A percentile compares a stretch with the other conserved stretches of the same genome.
Conservation (phyloP, 2,113 vertebrate species). For the Pipra filicauda region DNA sequence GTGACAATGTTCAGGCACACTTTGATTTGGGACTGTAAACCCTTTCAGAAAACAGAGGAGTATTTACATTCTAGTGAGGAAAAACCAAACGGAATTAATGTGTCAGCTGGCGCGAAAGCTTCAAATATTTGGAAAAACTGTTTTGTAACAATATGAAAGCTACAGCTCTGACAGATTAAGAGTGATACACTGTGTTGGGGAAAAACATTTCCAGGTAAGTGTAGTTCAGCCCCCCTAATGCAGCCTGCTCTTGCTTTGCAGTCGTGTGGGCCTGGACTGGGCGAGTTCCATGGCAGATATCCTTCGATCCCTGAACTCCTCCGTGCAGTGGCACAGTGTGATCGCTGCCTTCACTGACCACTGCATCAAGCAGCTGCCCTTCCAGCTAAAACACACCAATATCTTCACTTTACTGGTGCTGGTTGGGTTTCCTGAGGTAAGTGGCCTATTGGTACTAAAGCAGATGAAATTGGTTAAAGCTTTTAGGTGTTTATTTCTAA, state of each 20-base stretch:
- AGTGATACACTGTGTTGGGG: neutral
- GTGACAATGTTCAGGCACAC: neutral
- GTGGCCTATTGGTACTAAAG: neutral
- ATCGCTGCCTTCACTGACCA: slow-evolving; percentile 91
- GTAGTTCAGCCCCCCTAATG: neutral
- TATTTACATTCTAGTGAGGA: neutral
- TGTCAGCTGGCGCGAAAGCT: neutral
- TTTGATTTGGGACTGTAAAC: neutral
- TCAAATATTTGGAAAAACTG: neutral
- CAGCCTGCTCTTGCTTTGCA: slow-evolving; percentile 52
- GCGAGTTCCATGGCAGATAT: slow-evolving; percentile 95
- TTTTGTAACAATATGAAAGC: neutral
- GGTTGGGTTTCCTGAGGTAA: slow-evolving; percentile 95
- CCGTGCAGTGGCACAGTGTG: slow-evolving; percentile 84
- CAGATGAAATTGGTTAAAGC: neutral
- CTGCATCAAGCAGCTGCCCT: slow-evolving; percentile 89
- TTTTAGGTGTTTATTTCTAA: neutral
- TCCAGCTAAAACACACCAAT: slow-evolving; percentile 91
- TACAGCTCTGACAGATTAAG: neutral
- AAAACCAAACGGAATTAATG: neutral
- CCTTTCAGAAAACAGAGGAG: neutral
- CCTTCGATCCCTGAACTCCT: slow-evolving; percentile 84
- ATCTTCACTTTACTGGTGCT: slow-evolving; percentile 94
- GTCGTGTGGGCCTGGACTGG: slow-evolving; percentile 95
- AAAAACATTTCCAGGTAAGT: neutral